Conservation (phyloP, 2,113 vertebrate genomes). For the Platichthys stellatus region DNA sequence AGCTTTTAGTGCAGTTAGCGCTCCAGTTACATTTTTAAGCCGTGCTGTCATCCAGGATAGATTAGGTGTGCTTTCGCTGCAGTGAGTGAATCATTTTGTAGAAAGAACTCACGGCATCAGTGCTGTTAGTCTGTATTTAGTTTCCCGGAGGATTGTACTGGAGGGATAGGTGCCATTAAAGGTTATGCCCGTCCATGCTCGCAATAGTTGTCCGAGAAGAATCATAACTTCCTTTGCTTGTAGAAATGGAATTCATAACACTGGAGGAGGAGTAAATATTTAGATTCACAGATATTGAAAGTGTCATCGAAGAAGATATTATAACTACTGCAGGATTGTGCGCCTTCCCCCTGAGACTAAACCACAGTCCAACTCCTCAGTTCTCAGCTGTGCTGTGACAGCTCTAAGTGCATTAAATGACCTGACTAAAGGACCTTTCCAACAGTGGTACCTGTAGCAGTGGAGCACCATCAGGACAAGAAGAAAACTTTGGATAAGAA, state of each 20-base stretch:
- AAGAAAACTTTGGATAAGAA: background rate
- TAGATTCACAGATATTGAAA: constrained; percentile 12
- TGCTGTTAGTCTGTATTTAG: constrained; percentile 21
- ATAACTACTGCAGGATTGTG: background rate
- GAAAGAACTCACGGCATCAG: constrained; percentile 10
- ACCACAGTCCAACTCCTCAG: background rate
- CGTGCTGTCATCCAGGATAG: constrained; percentile 1
- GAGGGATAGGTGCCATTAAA: constrained; percentile 4
- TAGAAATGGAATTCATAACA: constrained; percentile 23
- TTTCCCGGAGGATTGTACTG: constrained; percentile 17
- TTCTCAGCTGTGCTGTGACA: background rate
- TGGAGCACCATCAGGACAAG: background rate
- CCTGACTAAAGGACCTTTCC: background rate
- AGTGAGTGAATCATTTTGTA: constrained; percentile 25
- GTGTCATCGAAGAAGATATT: background rate
- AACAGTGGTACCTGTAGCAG: background rate
- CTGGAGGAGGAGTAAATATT: constrained; percentile 42
- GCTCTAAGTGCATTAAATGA: constrained; percentile 4
- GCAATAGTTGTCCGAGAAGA: constrained; percentile 26
- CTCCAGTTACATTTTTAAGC: constrained; percentile 7
- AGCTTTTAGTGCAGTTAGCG: constrained; percentile 7
- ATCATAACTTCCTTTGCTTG: constrained; percentile 22
- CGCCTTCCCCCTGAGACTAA: background rate
- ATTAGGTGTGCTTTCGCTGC: constrained; percentile 25
- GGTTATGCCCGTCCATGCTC: constrained; percentile 20